Conservation (phyloP, 2,113 vertebrate genomes). For the Colaptes auratus region DNA sequence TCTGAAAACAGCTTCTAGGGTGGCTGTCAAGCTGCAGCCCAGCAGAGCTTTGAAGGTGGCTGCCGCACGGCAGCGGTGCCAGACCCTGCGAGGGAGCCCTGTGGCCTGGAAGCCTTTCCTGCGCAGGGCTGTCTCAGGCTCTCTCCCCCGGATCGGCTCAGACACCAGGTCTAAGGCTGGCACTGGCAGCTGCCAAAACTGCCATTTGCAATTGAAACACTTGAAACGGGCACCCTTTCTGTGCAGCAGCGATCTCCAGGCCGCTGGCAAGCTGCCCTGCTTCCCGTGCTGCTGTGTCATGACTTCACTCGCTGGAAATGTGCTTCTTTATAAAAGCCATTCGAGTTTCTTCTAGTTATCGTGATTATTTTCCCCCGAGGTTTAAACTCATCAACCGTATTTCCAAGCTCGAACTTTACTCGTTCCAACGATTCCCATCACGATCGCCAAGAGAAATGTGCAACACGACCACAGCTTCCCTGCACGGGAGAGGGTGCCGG, state of each 20-base stretch:
- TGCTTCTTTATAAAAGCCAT: background rate
- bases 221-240: conserved; percentile 75
- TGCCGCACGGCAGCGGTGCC: background rate
- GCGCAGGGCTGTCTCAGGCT: conserved; percentile 33
- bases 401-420: background rate
- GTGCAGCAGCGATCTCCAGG: conserved; percentile 77
- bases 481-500: no score
- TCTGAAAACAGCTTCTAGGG: background rate
- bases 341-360: background rate
- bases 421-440: background rate
- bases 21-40: background rate
- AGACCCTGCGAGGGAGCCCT: conserved; percentile 1
- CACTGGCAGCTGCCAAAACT: conserved; percentile 77
- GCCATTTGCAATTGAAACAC: conserved; percentile 82
- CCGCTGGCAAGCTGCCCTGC: conserved; percentile 74
- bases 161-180: conserved; percentile 61
- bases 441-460: background rate
- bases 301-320: conserved; percentile 67
- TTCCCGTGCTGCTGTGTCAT: conserved; percentile 75
- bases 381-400: conserved; percentile 50
- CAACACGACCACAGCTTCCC: background rate
- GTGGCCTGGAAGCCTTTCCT: background rate
- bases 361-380: background rate
- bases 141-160: conserved; percentile 55
- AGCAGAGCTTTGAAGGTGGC: background rate